A percentile compares a stretch with the other conserved stretches of the same genome.
Conservation (phyloP, 2,113 vertebrate species). For the Hystrix brachyura region DNA sequence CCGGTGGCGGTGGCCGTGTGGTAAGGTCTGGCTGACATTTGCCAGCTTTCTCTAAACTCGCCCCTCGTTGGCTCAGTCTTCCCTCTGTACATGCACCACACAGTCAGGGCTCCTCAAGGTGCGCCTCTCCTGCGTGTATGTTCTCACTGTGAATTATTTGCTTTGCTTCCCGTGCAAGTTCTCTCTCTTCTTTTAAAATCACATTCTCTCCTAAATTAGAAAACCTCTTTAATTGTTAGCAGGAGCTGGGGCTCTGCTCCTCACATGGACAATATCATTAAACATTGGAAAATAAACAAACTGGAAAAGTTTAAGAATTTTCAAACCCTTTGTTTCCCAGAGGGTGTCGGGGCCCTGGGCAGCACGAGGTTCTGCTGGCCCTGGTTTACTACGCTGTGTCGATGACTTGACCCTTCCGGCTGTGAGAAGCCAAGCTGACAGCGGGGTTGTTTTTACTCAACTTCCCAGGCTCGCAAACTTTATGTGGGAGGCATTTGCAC, state of each 20-base stretch:
- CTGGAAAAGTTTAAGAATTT: conserved; percentile 84
- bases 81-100: fast-evolving
- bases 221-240: conserved; percentile 83
- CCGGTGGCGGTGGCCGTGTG: no score
- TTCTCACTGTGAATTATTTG: neutral
- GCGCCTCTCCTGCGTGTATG: neutral
- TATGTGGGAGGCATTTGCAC: conserved; percentile 72
- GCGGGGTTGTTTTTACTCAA: conserved; percentile 82
- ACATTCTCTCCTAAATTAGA: conserved; percentile 78
- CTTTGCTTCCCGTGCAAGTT: conserved; percentile 63
- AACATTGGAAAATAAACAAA: conserved; percentile 84
- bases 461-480: conserved; percentile 71
- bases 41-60: neutral
- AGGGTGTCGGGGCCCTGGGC: conserved; percentile 76
- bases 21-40: neutral
- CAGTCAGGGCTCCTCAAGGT: neutral
- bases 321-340: conserved; percentile 81
- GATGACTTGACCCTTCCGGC: conserved; percentile 84
- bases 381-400: conserved; percentile 79
- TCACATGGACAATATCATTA: conserved; percentile 85
- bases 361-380: conserved; percentile 78
- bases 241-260: conserved; percentile 73
- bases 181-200: conserved; percentile 41
- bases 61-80: neutral
- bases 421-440: conserved; percentile 83